Evolutionary conservation across 2,797 vertebrate species (phyloP), one percentile per base, ranked within the genome.

Genomic region (Rhynchotus rufescens): DNA sequence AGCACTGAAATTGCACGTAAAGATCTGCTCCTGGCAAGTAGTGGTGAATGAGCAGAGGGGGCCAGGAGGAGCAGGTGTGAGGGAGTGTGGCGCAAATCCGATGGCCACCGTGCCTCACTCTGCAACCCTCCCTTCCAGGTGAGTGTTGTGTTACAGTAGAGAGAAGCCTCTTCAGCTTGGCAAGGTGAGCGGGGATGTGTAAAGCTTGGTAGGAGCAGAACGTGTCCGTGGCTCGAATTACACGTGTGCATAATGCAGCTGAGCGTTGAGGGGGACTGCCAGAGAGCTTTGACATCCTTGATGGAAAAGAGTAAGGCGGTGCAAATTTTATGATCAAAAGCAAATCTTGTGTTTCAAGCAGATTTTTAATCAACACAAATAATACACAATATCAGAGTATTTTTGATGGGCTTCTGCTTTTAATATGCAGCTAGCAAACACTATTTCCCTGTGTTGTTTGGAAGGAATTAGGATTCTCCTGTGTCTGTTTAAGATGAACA

Each of bases 321-420:
- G 57, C 25, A 65, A 14, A 28, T 61, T 64, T 79, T 67, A 42
- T 32, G 25, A 45, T 74, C 71, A 73, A 15, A 62, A 90, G n/a
- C 66, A 87, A 88, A 61, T 9, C 2, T 12, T 21, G 25, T 38
- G 28, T 28, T 74, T 44, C 64, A 80, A 73, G 60, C 47, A 57
- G 38, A 30, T 52, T 89, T 91, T 94, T 88, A 81, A 79, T 62
- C 67, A 67, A 54, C 40, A 65, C 16, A 17, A 80, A 60, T 47
- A 66, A 67, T n/a, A 26, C 26, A 30, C 72, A 82, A 64, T 3
- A 0, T 54, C 20, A 3, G 47, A 28, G 23, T 69, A 45, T 81
- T 95, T 96, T 76, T 79, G 22, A 32, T 28, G 47, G 57, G 12
- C 54, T 84, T 51, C 4, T 91, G 54, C 5, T 78, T 93, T 84